Percentiles rank a stretch among this genome's conserved stretches.
Conservation (phyloP, 2,113 vertebrate species). For the Apus apus region DNA sequence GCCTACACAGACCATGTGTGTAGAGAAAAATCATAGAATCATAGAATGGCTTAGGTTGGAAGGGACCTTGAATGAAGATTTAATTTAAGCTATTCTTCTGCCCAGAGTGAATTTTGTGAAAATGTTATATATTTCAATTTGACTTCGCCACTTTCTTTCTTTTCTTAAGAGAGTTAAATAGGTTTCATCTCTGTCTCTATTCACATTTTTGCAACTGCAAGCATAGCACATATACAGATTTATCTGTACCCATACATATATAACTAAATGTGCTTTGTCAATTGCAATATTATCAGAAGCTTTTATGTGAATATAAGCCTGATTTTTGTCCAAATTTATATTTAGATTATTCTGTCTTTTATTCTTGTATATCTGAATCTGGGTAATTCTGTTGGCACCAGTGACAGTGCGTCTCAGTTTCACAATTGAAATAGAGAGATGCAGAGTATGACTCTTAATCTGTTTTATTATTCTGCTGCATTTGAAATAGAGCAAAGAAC, state of each 20-base stretch:
- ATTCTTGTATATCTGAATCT: not conserved
- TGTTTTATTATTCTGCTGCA: not conserved
- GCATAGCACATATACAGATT: not conserved
- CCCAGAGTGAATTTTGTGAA: constrained; percentile 24
- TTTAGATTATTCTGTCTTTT: constrained; percentile 9
- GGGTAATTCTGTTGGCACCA: not conserved
- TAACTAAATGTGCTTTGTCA: not conserved
- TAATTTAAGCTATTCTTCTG: constrained; percentile 37
- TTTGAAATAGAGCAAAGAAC: not conserved
- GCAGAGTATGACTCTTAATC: not conserved
- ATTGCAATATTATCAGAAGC: not conserved
- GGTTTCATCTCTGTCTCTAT: not conserved
- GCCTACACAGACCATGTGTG: not conserved
- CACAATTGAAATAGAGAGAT: not conserved
- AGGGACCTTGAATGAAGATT: not conserved
- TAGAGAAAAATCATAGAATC: constrained; percentile 29
- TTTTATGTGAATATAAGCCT: constrained; percentile 6
- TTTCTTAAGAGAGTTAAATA: not conserved
- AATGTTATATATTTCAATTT: not conserved
- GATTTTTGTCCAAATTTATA: not conserved
- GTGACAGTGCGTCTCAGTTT: not conserved
- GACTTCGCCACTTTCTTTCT: not conserved
- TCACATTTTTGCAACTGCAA: not conserved
- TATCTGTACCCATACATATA: not conserved
- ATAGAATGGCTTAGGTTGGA: not conserved